Base-by-base conservation (phyloP, 2,888 invertebrate species). In the Leptinotarsa rubiginosa region DNA sequence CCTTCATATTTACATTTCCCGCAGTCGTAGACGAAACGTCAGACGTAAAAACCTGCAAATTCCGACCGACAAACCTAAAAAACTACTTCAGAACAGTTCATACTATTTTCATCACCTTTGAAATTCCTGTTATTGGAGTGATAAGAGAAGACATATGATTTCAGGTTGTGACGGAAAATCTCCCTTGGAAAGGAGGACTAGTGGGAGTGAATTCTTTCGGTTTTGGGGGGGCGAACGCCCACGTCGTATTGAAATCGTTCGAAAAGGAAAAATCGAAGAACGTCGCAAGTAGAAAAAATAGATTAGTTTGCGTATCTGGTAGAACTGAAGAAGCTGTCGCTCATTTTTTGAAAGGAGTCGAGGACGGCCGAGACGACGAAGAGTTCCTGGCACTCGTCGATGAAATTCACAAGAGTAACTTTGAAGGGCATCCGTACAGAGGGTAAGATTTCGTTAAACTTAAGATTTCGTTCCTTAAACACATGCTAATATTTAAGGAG, bases 311-410 rank as follows among this genome's bases (percentile, higher is more conserved):
- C 31, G 88, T 87, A 73, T 88, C 90, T 52, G 91, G 91, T 13
- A 92, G 97, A 83, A 96, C 96, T 3, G 92, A 93, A 85, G 92
- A 91, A 68, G 94, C 94, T 15, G 93, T 93, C 41, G 89, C 90
- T 76, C 84, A 84, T 69, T 86, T 95, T 81, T 89, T 95, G 65
- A 88, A 90, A 72, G 90, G 90, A 79, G 92, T 91, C 12, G 90
- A 90, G 67, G 87, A 87, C 76, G 88, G 92, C 82, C 86, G 88
- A 54, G 88, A 89, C 69, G 93, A 94, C 84, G 90, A 91, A 77
- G 93, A 93, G 82, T 92, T 94, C 83, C 89, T 93, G 83, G 91
- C 92, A 65, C 88, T 96, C 71, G 87, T 97, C 69, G 93, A 93
- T 83, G 91, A 92, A 82, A 90, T 94, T 72, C 92, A 94, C 84